Evolutionary conservation across 2,113 vertebrate species (phyloP).

Genomic region (Cyprinodon tularosa): DNA sequence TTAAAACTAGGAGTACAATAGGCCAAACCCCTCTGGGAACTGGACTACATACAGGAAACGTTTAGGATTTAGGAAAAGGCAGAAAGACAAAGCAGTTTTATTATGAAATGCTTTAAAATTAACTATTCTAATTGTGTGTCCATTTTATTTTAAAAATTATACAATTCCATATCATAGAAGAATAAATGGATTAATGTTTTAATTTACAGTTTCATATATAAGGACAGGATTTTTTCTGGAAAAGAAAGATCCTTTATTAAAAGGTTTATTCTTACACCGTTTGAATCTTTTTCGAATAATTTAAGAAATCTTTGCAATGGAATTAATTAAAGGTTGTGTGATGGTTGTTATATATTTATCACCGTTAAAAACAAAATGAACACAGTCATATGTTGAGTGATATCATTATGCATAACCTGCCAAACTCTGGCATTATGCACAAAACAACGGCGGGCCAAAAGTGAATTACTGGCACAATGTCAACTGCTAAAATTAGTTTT

Average conservation of each 20-base stretch:
- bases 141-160: no score
- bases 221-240: not conserved
- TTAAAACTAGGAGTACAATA: constrained; percentile 31
- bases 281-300: not conserved
- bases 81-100: constrained; percentile 3
- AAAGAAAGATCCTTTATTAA: not conserved
- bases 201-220: not conserved
- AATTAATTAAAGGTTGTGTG: not conserved
- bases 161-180: no score
- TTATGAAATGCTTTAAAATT: not conserved
- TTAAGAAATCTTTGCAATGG: not conserved
- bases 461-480: not conserved
- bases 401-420: not conserved
- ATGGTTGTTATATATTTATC: not conserved
- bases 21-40: constrained; percentile 22
- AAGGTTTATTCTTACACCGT: no score
- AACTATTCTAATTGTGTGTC: not conserved
- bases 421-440: not conserved
- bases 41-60: constrained; percentile 1
- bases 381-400: not conserved
- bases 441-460: not conserved
- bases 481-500: not conserved
- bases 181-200: not conserved
- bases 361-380: not conserved
- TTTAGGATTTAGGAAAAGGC: constrained; percentile 12